phyloP scores from a whole-genome alignment of 2,113 vertebrate species.

The Sula dactylatra region DNA sequence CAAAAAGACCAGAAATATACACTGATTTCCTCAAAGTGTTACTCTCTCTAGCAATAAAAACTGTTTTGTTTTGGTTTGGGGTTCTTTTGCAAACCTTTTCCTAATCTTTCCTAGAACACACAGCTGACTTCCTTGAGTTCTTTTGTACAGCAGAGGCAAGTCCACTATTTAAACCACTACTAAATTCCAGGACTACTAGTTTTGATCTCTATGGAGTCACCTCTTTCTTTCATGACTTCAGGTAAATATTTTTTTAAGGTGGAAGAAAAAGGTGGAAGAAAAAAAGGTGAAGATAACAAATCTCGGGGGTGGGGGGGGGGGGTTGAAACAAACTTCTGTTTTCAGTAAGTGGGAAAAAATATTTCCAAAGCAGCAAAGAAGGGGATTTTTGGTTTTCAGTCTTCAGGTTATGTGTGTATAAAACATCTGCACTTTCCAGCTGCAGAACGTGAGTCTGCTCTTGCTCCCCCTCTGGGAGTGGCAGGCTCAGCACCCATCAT shows the following conservation, averaged over 20 bases:
- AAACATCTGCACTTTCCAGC: background rate
- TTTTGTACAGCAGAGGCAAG: background rate
- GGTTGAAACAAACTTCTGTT: background rate
- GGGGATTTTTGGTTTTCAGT: background rate
- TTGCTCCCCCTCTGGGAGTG: background rate
- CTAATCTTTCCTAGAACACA: background rate
- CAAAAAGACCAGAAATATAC: background rate
- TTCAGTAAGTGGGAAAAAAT: background rate
- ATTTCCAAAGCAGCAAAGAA: background rate
- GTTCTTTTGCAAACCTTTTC: background rate
- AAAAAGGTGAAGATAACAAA: background rate
- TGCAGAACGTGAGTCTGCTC: background rate
- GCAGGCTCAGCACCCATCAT: background rate
- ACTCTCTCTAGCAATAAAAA: background rate
- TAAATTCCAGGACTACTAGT: background rate
- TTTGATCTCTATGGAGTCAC: background rate
- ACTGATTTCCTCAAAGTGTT: background rate
- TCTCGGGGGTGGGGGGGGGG: too few species aligned
- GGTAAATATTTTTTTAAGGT: background rate
- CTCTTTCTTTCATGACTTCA: background rate
- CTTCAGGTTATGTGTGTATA: background rate
- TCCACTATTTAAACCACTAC: background rate
- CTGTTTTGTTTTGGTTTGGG: background rate
- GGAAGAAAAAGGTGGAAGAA: background rate
- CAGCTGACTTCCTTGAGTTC: background rate